These are phyloP conservation scores for Magallana nippona DNA, from an alignment of 2,888 invertebrate species.

Conservation along the genomic window DNA sequence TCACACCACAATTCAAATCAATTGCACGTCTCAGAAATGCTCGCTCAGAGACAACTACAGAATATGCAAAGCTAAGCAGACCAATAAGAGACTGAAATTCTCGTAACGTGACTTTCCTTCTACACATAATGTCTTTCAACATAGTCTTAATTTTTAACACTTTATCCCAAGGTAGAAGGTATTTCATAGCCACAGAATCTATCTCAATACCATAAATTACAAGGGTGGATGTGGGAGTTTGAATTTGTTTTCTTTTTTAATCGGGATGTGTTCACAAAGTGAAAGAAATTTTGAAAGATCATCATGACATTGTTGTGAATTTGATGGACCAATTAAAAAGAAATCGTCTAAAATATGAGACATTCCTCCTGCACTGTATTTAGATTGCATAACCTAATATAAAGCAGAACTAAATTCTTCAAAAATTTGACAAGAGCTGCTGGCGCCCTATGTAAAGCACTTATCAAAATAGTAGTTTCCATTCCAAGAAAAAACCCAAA, in stretches of 20 bases:
- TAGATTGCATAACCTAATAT: constrained; percentile 41
- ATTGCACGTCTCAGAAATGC: constrained; percentile 40
- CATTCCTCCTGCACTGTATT: background rate
- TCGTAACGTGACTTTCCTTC: constrained; percentile 28
- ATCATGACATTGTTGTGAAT: constrained; percentile 34
- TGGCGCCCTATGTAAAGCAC: constrained; percentile 48
- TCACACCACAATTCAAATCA: background rate
- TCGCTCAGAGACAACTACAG: constrained; percentile 38
- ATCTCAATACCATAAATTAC: constrained; percentile 34
- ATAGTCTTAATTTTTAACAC: background rate
- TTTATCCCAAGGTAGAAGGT: constrained; percentile 31
- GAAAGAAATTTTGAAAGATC: constrained; percentile 38
- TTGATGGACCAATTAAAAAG: constrained; percentile 21
- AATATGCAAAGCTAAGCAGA: constrained; percentile 44
- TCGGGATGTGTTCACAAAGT: constrained; percentile 26
- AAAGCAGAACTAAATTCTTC: constrained; percentile 44
- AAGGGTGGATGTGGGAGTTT: constrained; percentile 9
- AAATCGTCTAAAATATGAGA: constrained; percentile 46
- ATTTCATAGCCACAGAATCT: constrained; percentile 41
- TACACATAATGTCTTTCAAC: background rate
- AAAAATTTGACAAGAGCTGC: constrained; percentile 47
- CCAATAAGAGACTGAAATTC: constrained; percentile 46
- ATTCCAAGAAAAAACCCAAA: background rate
- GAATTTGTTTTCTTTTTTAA: constrained; percentile 36
- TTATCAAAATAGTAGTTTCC: background rate